Percentiles rank a stretch among this genome's conserved stretches.
These are phyloP conservation scores for Teleopsis dalmanni DNA, from an alignment of 1,140 invertebrate genomes.

Conservation along the genomic window DNA sequence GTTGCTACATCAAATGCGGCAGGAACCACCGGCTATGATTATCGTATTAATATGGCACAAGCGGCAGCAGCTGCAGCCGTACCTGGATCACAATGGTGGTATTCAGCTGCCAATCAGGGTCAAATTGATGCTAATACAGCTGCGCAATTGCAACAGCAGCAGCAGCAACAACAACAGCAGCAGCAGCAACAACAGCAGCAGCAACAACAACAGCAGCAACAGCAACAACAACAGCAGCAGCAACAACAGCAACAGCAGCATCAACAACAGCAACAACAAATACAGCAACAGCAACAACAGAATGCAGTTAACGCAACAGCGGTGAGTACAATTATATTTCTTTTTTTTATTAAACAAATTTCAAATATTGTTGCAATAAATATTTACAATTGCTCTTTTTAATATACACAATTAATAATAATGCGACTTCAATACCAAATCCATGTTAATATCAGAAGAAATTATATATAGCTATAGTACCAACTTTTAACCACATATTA, in stretches of 20 bases:
- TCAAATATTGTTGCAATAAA: not conserved
- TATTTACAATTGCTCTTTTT: too few relatives aligned
- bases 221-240: conserved; percentile 47
- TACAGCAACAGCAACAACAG: conserved; percentile 48
- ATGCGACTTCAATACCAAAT: too few relatives aligned
- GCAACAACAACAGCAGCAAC: conserved; percentile 40
- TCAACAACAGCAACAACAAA: conserved; percentile 33
- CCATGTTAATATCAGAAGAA: too few relatives aligned
- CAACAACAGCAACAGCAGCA: conserved; percentile 45
- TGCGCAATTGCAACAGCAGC: conserved; percentile 48
- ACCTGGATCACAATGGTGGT: conserved; percentile 61
- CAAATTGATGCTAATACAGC: conserved; percentile 42
- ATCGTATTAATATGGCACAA: conserved; percentile 51
- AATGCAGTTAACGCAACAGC: conserved; percentile 33
- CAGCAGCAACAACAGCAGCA: conserved; percentile 48
- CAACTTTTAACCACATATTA: too few relatives aligned
- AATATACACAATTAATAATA: too few relatives aligned
- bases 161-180: conserved; percentile 46
- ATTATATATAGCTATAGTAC: too few relatives aligned
- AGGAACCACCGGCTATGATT: conserved; percentile 49
- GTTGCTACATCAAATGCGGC: conserved; percentile 48
- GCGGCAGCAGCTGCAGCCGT: conserved; percentile 47
- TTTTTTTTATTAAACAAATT: not conserved
- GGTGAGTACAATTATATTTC: conserved; percentile 23
- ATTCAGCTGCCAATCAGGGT: conserved; percentile 49